Conservation (phyloP, 2,113 vertebrate species). For the Tachuris rubrigastra region DNA sequence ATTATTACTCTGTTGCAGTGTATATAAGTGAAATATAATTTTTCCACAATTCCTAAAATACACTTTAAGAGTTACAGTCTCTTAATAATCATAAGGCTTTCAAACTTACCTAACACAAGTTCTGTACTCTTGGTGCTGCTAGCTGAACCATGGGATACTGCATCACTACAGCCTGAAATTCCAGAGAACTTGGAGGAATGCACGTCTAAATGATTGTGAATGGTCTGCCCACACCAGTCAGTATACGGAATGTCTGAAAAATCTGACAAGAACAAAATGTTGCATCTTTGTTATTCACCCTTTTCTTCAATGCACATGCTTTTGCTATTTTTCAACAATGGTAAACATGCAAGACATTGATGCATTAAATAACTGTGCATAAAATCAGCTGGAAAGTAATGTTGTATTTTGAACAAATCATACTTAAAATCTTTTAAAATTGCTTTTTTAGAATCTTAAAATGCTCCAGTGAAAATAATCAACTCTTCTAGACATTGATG, state of each 20-base stretch:
- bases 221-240: slow-evolving; percentile 89
- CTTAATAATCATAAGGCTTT: not conserved
- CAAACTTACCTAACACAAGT: slow-evolving; percentile 85
- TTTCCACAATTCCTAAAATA: not conserved
- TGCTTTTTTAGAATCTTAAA: not conserved
- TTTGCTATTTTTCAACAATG: not conserved
- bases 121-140: slow-evolving; percentile 91
- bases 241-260: slow-evolving; percentile 90
- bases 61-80: not conserved
- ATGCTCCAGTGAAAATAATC: not conserved
- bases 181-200: slow-evolving; percentile 94
- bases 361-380: not conserved
- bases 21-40: not conserved
- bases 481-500: not conserved
- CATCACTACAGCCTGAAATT: slow-evolving; percentile 94
- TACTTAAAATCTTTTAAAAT: not conserved
- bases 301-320: not conserved
- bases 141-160: slow-evolving; percentile 89
- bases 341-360: not conserved
- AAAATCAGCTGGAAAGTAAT: not conserved
- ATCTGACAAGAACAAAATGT: slow-evolving; percentile 74
- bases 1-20: not conserved
- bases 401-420: not conserved
- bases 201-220: slow-evolving; percentile 91
- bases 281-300: not conserved